Percentiles rank a stretch among this genome's conserved stretches.
Evolutionary conservation across 1,140 invertebrate species (phyloP).

Genomic region (Caerostris extrusa): DNA sequence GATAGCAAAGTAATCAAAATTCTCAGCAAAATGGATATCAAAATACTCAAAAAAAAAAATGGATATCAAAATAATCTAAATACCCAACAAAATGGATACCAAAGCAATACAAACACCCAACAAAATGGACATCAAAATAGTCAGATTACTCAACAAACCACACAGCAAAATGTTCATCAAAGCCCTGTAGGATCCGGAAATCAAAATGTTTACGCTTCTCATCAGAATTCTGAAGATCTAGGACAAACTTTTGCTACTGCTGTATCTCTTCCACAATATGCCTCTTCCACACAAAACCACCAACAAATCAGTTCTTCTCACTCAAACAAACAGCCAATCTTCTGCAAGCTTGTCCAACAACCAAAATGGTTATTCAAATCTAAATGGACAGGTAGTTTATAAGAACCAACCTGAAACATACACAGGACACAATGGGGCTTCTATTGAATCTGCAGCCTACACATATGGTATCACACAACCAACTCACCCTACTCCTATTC

Average conservation of each 20-base stretch:
- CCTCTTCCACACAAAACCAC: neutral
- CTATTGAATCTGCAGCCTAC: neutral
- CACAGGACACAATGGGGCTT: neutral
- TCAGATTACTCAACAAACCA: neutral
- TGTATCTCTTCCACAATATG: neutral
- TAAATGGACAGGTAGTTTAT: neutral
- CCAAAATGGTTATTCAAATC: neutral
- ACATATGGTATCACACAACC: slow-evolving; percentile 36
- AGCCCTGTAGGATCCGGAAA: neutral
- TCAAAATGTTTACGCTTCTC: neutral
- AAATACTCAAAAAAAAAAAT: too few species aligned
- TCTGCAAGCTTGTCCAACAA: neutral
- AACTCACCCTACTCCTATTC: neutral
- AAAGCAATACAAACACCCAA: neutral
- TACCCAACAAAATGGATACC: neutral
- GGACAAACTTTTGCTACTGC: neutral
- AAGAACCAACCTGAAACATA: neutral
- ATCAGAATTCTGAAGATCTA: neutral
- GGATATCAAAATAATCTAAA: too few species aligned
- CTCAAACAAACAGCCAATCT: neutral
- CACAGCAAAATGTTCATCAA: neutral
- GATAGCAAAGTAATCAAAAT: neutral
- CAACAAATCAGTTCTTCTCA: neutral
- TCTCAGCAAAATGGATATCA: too few species aligned
- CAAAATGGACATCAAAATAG: neutral